Evolutionary conservation across 2,888 invertebrate genomes (phyloP).

Genomic region (Drosophila ustulata): DNA sequence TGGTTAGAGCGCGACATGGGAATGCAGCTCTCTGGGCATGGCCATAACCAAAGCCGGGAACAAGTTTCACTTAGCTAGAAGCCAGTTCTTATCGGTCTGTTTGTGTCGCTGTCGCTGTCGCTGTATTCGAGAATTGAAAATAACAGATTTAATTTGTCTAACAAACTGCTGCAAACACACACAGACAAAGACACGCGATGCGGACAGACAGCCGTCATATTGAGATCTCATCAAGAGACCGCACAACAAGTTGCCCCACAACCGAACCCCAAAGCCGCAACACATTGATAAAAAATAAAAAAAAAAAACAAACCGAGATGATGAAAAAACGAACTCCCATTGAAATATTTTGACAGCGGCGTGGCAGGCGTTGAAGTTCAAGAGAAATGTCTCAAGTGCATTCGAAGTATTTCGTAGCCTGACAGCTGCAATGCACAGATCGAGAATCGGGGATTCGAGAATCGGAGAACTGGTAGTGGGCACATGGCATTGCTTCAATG

Average conservation of each 20-base stretch:
- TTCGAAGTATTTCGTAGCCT: constrained; percentile 69
- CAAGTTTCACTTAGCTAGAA: constrained; percentile 73
- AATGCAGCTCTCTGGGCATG: constrained; percentile 67
- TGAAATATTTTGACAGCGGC: constrained; percentile 79
- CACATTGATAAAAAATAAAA: constrained; percentile 51
- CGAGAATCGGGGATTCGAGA: background rate
- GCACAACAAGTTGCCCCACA: constrained; percentile 64
- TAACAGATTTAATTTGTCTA: constrained; percentile 79
- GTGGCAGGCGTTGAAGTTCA: constrained; percentile 80
- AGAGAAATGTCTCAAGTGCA: constrained; percentile 81
- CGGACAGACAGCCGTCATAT: constrained; percentile 70
- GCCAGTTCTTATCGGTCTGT: constrained; percentile 40
- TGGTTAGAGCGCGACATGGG: constrained; percentile 72
- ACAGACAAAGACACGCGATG: constrained; percentile 37
- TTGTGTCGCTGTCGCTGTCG: background rate
- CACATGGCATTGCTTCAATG: constrained; percentile 26
- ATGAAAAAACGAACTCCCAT: constrained; percentile 44
- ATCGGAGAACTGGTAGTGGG: constrained; percentile 13
- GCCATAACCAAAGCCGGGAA: constrained; percentile 52
- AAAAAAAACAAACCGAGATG: constrained; percentile 10
- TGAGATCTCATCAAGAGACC: constrained; percentile 79
- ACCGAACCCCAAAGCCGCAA: constrained; percentile 14
- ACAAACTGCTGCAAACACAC: constrained; percentile 55
- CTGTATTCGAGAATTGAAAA: constrained; percentile 64
- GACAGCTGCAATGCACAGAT: constrained; percentile 66